Base-by-base conservation (phyloP, 2,888 invertebrate genomes). In the Salpingus planirostris region DNA sequence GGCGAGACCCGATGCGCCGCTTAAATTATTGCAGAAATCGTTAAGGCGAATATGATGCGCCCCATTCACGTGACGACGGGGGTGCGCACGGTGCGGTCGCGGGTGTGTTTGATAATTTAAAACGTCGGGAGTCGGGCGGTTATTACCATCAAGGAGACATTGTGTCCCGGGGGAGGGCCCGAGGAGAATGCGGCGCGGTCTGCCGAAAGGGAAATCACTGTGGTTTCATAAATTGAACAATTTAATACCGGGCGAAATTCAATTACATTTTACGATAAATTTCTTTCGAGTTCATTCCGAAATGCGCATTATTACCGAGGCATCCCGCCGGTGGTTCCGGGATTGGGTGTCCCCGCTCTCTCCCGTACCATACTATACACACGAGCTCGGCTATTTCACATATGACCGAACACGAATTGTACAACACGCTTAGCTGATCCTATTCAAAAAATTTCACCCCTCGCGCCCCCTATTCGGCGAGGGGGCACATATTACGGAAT, bases 371-470 rank as follows among this genome's bases (percentile, higher is more conserved):
- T n/a, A n/a, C 63, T 60, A 8, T 18, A 23, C 65, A 30, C 27
- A 34, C 36, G 34, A 63, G 66, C 50, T 43, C 64, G 67, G 65
- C 71, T 67, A 74, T 74, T 74, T 74, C 73, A 73, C 74, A 71
- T 71, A 66, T 73, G 73, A 74, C 71, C 71, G 73, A 64, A 68
- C 70, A 66, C 69, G 71, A 74, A 74, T 74, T 70, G 73, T 66
- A 64, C 66, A 67, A 68, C 70, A 74, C 73, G 74, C 73, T 73
- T 70, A 71, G 71, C 68, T 74, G 74, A 69, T 69, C 69, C 67
- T 69, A 73, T 74, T 74, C 67, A 71, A 57, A 59, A 56, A 57
- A 56, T 46, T 50, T 43, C 46, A n/a, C 18, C 28, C 46, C 48
- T 54, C 55, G 52, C 51, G 56, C 55, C 54, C 47, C 50, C 46